Percentiles rank a stretch among this genome's conserved stretches.
phyloP scores from a whole-genome alignment of 2,888 invertebrate species.

The Cosmia trapezina region DNA sequence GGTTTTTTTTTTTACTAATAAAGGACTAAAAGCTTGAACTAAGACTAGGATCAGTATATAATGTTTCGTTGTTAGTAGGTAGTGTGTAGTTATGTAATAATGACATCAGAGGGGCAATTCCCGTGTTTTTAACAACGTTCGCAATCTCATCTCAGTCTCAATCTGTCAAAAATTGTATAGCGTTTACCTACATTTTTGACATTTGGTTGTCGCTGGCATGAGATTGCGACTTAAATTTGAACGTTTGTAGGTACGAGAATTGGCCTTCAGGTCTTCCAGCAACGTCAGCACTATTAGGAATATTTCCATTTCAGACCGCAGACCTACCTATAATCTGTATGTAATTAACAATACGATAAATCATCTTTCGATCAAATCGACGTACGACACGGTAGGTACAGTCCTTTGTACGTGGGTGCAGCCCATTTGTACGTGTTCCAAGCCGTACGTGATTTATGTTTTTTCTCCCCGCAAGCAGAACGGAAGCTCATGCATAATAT shows the following conservation, averaged over 20 bases:
- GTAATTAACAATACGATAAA: slow-evolving; percentile 25
- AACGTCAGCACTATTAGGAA: not conserved
- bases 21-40: not conserved
- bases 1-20: not conserved
- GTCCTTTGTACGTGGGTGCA: not conserved
- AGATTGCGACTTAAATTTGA: too few relatives aligned
- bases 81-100: not conserved
- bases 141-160: too few relatives aligned
- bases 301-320: slow-evolving; percentile 1
- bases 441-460: slow-evolving; percentile 45
- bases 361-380: slow-evolving; percentile 23
- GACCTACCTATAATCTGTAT: slow-evolving; percentile 7
- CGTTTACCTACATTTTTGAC: too few relatives aligned
- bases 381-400: slow-evolving; percentile 6
- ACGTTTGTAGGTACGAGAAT: too few relatives aligned
- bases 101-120: too few relatives aligned
- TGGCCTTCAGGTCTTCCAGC: not conserved
- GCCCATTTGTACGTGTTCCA: slow-evolving; percentile 36
- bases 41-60: not conserved
- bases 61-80: too few relatives aligned
- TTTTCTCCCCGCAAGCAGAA: slow-evolving; percentile 42
- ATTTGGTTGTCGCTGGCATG: too few relatives aligned
- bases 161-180: too few relatives aligned
- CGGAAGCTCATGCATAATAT: slow-evolving; percentile 57
- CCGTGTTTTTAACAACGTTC: too few relatives aligned